phyloP scores from a whole-genome alignment of 2,888 invertebrate species.

The Brachycybe producta region DNA sequence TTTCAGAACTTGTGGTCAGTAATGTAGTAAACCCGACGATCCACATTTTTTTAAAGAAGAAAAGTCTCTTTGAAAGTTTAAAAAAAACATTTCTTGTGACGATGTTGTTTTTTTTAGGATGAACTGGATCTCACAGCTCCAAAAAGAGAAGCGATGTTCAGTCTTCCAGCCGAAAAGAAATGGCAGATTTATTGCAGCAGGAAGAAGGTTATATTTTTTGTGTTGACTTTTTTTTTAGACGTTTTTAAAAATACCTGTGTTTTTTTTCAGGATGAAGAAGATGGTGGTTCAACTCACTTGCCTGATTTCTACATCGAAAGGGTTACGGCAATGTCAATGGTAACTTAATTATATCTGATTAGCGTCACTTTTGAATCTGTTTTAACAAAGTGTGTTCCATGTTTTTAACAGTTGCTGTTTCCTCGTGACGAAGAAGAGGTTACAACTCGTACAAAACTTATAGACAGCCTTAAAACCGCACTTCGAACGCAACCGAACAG shows the following conservation, averaged over 20 bases:
- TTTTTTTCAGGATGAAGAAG: slow-evolving; percentile 28
- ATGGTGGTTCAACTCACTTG: slow-evolving; percentile 28
- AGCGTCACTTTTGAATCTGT: background rate
- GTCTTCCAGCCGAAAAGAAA: slow-evolving; percentile 83
- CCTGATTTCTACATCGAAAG: slow-evolving; percentile 88
- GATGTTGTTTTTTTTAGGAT: slow-evolving; percentile 44
- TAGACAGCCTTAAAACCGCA: slow-evolving; percentile 86
- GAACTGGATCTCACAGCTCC: slow-evolving; percentile 86
- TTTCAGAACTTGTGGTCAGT: slow-evolving; percentile 82
- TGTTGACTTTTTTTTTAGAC: background rate
- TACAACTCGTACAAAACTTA: slow-evolving; percentile 38
- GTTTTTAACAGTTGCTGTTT: slow-evolving; percentile 34
- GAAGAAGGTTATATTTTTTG: slow-evolving; percentile 36
- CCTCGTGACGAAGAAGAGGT: slow-evolving; percentile 51
- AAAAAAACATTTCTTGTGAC: too few relatives aligned
- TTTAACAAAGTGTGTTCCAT: background rate
- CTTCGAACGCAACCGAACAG: slow-evolving; percentile 82
- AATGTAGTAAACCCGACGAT: background rate
- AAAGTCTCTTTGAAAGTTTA: background rate
- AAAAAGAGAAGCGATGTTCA: slow-evolving; percentile 87
- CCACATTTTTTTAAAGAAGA: background rate
- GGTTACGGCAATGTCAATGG: slow-evolving; percentile 63
- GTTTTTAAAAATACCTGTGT: slow-evolving; percentile 1
- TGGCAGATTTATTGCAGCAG: slow-evolving; percentile 96
- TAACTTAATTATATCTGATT: slow-evolving; percentile 40